Evolutionary conservation across 2,113 vertebrate species (phyloP), one percentile per base, ranked within the genome.

Genomic region (Carlito syrichta): DNA sequence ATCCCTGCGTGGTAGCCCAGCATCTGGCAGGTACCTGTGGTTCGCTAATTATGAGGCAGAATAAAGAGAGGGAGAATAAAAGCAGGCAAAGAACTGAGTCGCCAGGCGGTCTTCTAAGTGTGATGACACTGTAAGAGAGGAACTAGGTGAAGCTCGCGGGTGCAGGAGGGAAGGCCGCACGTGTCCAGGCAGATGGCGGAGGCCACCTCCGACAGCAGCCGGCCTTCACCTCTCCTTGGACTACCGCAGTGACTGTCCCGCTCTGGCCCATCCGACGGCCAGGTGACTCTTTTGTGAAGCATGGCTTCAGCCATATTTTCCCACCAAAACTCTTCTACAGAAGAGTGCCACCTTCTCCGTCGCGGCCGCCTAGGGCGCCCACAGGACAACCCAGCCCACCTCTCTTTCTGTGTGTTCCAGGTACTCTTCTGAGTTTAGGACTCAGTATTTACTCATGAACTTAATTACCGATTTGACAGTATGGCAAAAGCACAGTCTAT

Each of bases 151-250:
- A 58, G 30, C 22, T 63, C 71, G 43, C 3, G 23, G 43, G 13
- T 3, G 9, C 56, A 8, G 1, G 5, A 73, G 32, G 38, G 27
- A 17, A n/a, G 54, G 40, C 43, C 8, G 0, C 32, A 2, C 6
- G 0, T 8, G 13, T 43, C 22, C 0, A 1, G 5, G 19, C 8
- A 6, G 62, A 20, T 16, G 32, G 22, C 0, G 0, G 56, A 13
- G 60, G n/a, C n/a, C n/a, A n/a, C n/a, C n/a, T n/a, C n/a, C n/a
- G n/a, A n/a, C 8, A 35, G n/a, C 48, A 2, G 0, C 1, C 0
- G 60, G 32, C 1, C 5, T 0, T 4, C 9, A 1, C 19, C 62
- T 38, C 22, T 27, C 27, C 22, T 48, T 48, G 38, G 12, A 7
- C 30, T 50, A 0, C 40, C 8, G 0, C 3, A 32, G 76, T 1